Evolutionary conservation across 2,888 invertebrate genomes (phyloP), one percentile per base, ranked within the genome.

Genomic region (Limnephilus lunatus): DNA sequence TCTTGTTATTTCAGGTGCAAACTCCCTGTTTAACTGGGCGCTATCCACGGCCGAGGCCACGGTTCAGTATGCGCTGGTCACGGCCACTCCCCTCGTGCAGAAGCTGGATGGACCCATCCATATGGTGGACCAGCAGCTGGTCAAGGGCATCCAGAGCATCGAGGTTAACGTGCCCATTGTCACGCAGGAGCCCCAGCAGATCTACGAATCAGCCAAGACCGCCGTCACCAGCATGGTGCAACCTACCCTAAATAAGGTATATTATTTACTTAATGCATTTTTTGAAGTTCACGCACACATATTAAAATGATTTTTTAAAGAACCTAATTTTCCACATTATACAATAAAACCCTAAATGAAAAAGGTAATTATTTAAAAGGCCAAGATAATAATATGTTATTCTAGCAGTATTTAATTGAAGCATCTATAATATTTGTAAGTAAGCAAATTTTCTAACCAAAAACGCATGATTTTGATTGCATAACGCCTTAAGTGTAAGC

Each of bases 11-110:
- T 25, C 93, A 97, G 97, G 97, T 91, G 96, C 97, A 31, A 97
- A 97, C 94, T 96, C 97, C 7, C 95, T 97, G 90, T 95, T 97
- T 32, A 97, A 97, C 95, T 97, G 97, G 97, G 97, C 97, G 0
- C 95, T 97, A 5, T 97, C 96, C 32, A 97, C 97, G 2, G 97
- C 97, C 0, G 97, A 97, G 94, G 95, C 95, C 93, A 96, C 97
- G 44, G 96, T 97, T 2, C 96, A 97, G 48, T 96, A 97, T 94
- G 97, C 97, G 0, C 96, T 97, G 0, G 96, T 96, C 44, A 97
- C 97, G 3, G 97, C 97, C 0, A 96, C 96, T 1, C 97, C 97
- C 0, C 97, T 97, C 94, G 97, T 97, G 25, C 96, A 95, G 93
- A 96, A 95, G 94, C 94, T 97, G 93, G 96, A 96, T 94, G 95